A percentile compares a stretch with the other conserved stretches of the same genome.
Conservation (phyloP, 2,113 vertebrate genomes). For the Atlantisia rogersi region DNA sequence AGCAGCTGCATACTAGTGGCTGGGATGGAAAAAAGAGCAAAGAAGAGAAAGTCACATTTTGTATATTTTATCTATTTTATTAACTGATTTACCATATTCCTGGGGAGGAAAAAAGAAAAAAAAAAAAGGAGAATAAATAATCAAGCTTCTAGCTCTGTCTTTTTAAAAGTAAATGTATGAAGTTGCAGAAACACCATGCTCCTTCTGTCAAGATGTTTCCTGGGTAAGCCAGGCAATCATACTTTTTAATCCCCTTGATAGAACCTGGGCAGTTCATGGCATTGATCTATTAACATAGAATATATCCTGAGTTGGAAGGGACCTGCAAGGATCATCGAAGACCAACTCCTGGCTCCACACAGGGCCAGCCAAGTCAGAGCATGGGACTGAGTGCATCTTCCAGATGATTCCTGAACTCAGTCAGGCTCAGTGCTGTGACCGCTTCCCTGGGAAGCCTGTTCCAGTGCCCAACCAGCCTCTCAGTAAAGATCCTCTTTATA, state of each 20-base stretch:
- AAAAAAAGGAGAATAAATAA: too few species aligned
- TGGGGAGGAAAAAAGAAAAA: background rate
- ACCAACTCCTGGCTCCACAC: too few species aligned
- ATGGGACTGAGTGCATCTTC: too few species aligned
- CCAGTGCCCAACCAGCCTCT: too few species aligned
- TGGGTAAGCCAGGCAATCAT: background rate
- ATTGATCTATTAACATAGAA: background rate
- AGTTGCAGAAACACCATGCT: background rate
- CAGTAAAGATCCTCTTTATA: too few species aligned
- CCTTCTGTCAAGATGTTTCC: background rate
- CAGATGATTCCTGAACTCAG: too few species aligned
- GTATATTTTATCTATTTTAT: background rate
- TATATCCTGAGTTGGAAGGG: too few species aligned
- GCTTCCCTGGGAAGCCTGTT: too few species aligned
- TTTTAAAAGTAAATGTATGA: background rate
- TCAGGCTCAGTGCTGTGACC: too few species aligned
- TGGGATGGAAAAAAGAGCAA: background rate
- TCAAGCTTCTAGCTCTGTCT: background rate
- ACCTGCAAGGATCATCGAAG: too few species aligned
- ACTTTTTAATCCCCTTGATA: background rate
- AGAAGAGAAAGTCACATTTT: background rate
- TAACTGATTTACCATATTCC: background rate
- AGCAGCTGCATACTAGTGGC: background rate
- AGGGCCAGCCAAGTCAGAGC: too few species aligned
- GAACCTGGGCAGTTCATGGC: background rate